Evolutionary conservation across 1,140 invertebrate species (phyloP).

Genomic region (Oreohelix idahoensis): DNA sequence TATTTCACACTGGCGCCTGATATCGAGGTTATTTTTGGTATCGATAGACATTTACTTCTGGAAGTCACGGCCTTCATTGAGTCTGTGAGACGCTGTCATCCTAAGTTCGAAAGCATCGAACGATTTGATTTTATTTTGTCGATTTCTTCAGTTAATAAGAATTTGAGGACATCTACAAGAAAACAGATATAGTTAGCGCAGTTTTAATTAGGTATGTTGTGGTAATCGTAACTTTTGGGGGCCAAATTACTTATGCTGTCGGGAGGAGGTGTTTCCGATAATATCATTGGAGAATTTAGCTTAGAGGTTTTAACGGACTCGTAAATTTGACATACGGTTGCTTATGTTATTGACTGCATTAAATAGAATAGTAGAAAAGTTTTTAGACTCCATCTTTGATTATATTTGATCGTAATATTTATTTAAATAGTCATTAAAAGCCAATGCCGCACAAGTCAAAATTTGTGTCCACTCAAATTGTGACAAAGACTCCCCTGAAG

Average conservation of each 20-base stretch:
- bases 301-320: neutral
- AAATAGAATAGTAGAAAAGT: too few species aligned
- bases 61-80: conserved; percentile 6
- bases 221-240: neutral
- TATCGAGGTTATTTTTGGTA: neutral
- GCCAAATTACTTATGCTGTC: neutral
- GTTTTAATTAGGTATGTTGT: neutral
- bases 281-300: neutral
- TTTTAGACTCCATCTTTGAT: too few species aligned
- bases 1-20: too few species aligned
- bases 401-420: too few species aligned
- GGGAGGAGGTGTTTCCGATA: conserved; percentile 13
- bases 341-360: too few species aligned
- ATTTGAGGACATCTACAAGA: neutral
- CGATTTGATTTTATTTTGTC: neutral
- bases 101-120: neutral
- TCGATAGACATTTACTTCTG: neutral
- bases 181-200: neutral
- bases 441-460: too few species aligned
- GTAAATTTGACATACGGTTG: neutral
- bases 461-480: too few species aligned
- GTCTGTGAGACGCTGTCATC: neutral
- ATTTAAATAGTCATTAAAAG: too few species aligned
- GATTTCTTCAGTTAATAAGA: neutral
- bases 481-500: too few species aligned